Conservation (phyloP, 2,888 invertebrate species). For the Thereva nobilitata region DNA sequence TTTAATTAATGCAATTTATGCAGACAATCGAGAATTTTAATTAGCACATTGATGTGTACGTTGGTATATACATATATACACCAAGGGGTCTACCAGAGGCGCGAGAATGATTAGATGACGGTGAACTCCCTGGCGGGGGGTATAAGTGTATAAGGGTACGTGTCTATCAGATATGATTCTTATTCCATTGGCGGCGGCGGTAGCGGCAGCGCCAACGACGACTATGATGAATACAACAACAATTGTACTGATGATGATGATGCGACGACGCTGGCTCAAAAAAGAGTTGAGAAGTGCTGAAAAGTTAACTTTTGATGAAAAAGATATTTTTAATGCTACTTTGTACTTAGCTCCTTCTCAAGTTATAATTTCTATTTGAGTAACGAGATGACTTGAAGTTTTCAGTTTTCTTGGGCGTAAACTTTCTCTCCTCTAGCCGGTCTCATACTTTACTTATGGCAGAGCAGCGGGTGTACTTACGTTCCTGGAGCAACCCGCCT, state of each 20-base stretch:
- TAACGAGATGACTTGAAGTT: slow-evolving; percentile 16
- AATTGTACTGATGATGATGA: too few relatives aligned
- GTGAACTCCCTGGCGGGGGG: too few relatives aligned
- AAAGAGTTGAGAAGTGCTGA: slow-evolving; percentile 11
- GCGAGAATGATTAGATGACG: slow-evolving; percentile 5
- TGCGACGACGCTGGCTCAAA: too few relatives aligned
- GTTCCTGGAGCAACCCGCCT: too few relatives aligned
- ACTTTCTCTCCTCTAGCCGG: background rate
- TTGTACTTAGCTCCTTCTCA: slow-evolving; percentile 9
- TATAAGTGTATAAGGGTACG: too few relatives aligned
- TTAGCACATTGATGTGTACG: slow-evolving; percentile 19
- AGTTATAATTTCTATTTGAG: slow-evolving; percentile 13
- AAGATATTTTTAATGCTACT: slow-evolving; percentile 18
- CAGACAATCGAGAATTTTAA: slow-evolving; percentile 32
- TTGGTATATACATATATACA: too few relatives aligned
- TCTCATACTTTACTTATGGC: slow-evolving; percentile 14
- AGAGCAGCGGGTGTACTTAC: background rate
- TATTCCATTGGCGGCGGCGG: too few relatives aligned
- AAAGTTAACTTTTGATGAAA: slow-evolving; percentile 13
- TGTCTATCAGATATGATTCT: too few relatives aligned
- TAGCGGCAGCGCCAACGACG: too few relatives aligned
- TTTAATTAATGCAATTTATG: slow-evolving; percentile 34
- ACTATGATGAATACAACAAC: too few relatives aligned
- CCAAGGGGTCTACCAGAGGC: background rate
- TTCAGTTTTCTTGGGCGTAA: background rate